Conservation (phyloP, 2,888 invertebrate species). For the Heteromyza rotundicornis region DNA sequence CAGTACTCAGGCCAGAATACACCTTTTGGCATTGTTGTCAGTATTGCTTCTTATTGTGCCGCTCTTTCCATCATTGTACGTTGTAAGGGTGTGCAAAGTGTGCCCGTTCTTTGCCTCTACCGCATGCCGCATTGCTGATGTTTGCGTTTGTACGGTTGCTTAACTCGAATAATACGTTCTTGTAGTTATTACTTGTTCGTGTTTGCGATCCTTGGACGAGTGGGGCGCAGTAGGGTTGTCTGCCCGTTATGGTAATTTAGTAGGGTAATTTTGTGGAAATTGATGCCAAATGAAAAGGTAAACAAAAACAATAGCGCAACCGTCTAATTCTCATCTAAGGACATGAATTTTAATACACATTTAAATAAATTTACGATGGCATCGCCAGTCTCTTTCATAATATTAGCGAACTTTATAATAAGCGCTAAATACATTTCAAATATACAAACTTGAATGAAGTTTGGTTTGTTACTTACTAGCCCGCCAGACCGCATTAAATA, state of each 20-base stretch:
- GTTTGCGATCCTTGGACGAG: constrained; percentile 34
- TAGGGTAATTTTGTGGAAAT: constrained; percentile 55
- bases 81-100: constrained; percentile 5
- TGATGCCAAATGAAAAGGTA: constrained; percentile 45
- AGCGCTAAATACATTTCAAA: too few relatives aligned
- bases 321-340: constrained; percentile 32
- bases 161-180: constrained; percentile 20
- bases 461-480: too few relatives aligned
- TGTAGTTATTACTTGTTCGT: constrained; percentile 22
- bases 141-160: constrained; percentile 41
- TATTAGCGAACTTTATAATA: too few relatives aligned
- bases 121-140: constrained; percentile 50
- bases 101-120: background rate
- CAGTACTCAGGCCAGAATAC: background rate
- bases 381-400: too few relatives aligned
- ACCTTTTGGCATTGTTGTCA: constrained; percentile 5
- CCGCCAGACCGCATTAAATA: too few relatives aligned
- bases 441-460: too few relatives aligned
- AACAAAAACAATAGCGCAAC: constrained; percentile 25
- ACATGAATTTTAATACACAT: constrained; percentile 36
- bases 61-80: background rate
- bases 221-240: constrained; percentile 3
- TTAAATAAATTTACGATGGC: constrained; percentile 27
- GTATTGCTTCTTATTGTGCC: constrained; percentile 19
- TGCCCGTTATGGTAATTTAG: constrained; percentile 56